phyloP scores from a whole-genome alignment of 2,113 vertebrate genomes.

The Rhegmatorhina hoffmannsi region DNA sequence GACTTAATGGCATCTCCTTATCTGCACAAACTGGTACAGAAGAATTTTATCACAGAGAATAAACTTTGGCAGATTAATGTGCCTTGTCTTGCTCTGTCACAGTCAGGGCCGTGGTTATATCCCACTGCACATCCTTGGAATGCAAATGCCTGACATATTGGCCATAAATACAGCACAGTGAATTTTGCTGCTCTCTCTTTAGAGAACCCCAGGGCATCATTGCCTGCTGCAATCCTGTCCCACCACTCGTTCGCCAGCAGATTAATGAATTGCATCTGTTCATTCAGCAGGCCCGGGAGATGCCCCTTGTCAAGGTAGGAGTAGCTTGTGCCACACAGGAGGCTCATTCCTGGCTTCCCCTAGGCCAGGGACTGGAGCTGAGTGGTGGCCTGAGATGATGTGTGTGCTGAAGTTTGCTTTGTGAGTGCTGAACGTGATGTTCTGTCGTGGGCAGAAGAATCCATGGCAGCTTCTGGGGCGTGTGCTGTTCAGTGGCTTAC shows the following conservation, averaged over 20 bases:
- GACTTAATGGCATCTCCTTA: not conserved
- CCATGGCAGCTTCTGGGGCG: not conserved
- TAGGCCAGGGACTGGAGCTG: not conserved
- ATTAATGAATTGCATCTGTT: conserved; percentile 91
- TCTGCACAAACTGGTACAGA: not conserved
- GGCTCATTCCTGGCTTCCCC: not conserved
- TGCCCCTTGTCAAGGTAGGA: conserved; percentile 91
- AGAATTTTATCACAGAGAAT: not conserved
- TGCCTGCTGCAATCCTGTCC: conserved; percentile 93
- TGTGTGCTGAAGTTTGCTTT: not conserved
- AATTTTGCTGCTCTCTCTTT: conserved; percentile 3
- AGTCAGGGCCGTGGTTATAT: not conserved
- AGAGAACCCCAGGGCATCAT: conserved; percentile 95
- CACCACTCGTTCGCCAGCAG: conserved; percentile 92
- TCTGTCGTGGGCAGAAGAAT: not conserved
- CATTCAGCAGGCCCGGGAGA: conserved; percentile 89
- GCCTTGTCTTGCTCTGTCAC: not conserved
- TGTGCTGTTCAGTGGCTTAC: not conserved
- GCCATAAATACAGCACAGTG: not conserved
- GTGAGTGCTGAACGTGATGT: not conserved
- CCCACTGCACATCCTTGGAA: not conserved
- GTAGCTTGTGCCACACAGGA: not conserved
- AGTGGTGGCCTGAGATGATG: not conserved
- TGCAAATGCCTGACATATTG: not conserved
- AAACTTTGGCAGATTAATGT: not conserved